phyloP scores from a whole-genome alignment of 2,113 vertebrate species.

The Cryptotis parvus region DNA sequence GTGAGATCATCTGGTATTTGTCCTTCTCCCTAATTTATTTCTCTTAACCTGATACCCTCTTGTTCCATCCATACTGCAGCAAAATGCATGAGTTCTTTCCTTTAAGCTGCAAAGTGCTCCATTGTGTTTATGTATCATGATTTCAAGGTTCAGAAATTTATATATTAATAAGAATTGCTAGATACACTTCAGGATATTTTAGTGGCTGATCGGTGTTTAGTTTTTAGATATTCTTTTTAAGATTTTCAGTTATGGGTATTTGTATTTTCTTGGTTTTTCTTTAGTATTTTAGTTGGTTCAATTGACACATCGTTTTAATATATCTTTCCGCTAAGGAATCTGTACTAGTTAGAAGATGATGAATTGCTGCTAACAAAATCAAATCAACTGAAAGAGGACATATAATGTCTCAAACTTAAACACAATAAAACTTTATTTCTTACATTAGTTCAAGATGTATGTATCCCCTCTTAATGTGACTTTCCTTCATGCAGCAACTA shows the following conservation, averaged over 20 bases:
- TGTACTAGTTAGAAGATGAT: neutral
- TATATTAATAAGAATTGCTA: constrained; percentile 31
- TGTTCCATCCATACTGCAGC: too few species aligned
- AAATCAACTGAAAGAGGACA: neutral
- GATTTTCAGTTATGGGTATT: neutral
- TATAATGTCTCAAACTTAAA: neutral
- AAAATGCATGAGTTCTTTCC: too few species aligned
- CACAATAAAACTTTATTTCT: neutral
- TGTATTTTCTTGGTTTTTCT: constrained; percentile 26
- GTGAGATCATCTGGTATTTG: too few species aligned
- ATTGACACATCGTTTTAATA: neutral
- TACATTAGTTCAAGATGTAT: neutral
- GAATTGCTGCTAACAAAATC: neutral
- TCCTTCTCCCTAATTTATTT: too few species aligned
- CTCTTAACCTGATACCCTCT: too few species aligned
- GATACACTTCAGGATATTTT: neutral
- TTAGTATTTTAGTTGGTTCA: neutral
- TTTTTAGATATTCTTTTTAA: neutral
- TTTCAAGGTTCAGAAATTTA: neutral
- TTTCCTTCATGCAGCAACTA: neutral
- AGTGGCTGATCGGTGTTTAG: neutral
- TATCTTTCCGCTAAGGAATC: neutral
- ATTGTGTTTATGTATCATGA: too few species aligned
- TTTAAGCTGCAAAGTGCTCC: too few species aligned
- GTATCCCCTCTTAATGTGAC: neutral